phyloP scores from a whole-genome alignment of 64 coral and sea anemone genomes.

The Trachythela sp. region DNA sequence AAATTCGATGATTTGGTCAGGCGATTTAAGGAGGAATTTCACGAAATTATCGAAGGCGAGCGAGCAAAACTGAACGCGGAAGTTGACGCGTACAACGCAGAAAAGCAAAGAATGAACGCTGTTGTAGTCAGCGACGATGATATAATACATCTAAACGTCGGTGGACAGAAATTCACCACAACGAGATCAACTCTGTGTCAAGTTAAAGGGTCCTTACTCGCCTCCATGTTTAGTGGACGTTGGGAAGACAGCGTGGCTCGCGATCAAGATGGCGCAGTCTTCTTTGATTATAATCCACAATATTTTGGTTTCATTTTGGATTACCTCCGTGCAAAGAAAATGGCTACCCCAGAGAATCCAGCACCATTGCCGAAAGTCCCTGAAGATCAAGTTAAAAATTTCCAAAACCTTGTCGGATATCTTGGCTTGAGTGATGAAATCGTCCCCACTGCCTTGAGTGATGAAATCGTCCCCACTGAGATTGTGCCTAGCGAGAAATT shows the following conservation, averaged over 20 bases:
- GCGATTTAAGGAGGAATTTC: too few species aligned
- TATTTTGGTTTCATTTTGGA: background rate
- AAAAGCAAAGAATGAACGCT: too few species aligned
- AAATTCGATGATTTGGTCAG: too few species aligned
- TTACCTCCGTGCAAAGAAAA: background rate
- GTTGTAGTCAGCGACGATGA: too few species aligned
- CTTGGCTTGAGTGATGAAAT: background rate
- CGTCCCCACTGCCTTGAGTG: too few species aligned
- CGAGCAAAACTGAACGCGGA: too few species aligned
- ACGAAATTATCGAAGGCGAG: too few species aligned
- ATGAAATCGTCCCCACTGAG: background rate
- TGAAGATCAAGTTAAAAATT: background rate
- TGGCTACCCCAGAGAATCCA: background rate
- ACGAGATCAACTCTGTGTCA: too few species aligned
- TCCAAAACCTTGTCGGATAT: background rate
- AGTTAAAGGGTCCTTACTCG: too few species aligned
- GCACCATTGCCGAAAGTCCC: background rate
- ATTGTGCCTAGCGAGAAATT: background rate
- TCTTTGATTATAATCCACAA: too few species aligned
- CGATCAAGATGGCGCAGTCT: background rate
- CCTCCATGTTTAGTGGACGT: background rate
- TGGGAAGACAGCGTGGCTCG: background rate
- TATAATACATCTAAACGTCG: too few species aligned
- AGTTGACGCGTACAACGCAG: background rate
- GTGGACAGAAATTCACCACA: too few species aligned